These are phyloP conservation scores for Semicossyphus pulcher DNA, from an alignment of 2,113 vertebrate genomes.

Conservation along the genomic window DNA sequence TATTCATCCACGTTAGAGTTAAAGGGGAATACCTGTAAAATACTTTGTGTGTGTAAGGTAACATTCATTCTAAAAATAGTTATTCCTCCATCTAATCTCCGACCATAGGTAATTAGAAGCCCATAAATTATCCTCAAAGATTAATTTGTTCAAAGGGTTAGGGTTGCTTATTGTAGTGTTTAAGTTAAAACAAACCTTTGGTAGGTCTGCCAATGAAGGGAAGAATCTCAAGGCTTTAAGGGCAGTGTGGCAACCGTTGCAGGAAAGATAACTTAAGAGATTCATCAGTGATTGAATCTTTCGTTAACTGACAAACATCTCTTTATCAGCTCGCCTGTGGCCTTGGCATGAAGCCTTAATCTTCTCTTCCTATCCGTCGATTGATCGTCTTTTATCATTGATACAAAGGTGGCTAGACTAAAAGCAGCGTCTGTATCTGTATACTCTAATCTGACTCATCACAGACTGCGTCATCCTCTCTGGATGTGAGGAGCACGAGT, in stretches of 20 bases:
- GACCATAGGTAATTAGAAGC: background rate
- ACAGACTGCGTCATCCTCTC: background rate
- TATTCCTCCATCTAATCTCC: background rate
- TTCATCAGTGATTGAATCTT: conserved; percentile 10
- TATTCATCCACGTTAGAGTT: conserved; percentile 15
- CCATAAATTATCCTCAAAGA: background rate
- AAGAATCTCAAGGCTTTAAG: conserved; percentile 4
- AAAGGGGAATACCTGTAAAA: conserved; percentile 4
- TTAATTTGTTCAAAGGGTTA: too few species aligned
- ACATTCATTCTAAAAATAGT: background rate
- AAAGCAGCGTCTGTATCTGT: background rate
- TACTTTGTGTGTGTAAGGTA: conserved; percentile 4
- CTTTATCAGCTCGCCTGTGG: conserved; percentile 13
- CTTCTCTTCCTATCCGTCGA: background rate
- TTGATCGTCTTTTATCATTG: background rate
- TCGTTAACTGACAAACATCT: conserved; percentile 25
- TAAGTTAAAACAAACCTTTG: conserved; percentile 11
- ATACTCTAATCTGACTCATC: conserved; percentile 11
- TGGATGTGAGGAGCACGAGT: conserved; percentile 27
- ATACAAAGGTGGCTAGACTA: background rate
- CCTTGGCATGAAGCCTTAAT: background rate
- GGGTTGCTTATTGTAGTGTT: background rate
- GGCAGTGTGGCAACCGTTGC: background rate
- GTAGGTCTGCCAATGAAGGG: conserved; percentile 5
- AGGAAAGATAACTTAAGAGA: background rate